phyloP scores from a whole-genome alignment of 2,888 invertebrate species.

The Pachydiplax longipennis region DNA sequence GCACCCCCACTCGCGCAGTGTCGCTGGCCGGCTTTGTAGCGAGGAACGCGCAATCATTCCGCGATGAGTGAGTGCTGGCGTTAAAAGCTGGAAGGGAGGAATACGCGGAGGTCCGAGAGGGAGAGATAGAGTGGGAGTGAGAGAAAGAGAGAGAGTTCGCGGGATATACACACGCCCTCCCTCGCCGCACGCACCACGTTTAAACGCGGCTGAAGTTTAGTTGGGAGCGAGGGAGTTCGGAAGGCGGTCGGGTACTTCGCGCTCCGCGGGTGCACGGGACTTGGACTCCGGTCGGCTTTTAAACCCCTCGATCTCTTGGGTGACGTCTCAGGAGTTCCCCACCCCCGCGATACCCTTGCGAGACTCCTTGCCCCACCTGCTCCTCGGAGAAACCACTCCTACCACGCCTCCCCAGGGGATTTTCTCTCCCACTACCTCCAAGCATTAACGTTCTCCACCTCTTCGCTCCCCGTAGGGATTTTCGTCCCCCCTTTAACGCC shows the following conservation, averaged over 20 bases:
- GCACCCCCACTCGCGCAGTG: conserved; percentile 42
- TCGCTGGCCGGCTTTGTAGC: conserved; percentile 36
- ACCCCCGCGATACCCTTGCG: not conserved
- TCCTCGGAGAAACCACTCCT: not conserved
- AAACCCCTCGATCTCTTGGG: not conserved
- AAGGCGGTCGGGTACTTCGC: conserved; percentile 4
- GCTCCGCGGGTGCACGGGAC: not conserved
- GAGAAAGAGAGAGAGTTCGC: not conserved
- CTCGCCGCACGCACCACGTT: conserved; percentile 5
- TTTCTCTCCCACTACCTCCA: not conserved
- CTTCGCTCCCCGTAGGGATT: not conserved
- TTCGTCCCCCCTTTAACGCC: not conserved
- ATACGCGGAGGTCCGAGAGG: not conserved
- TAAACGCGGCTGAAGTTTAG: not conserved
- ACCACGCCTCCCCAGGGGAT: not conserved
- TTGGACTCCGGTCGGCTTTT: not conserved
- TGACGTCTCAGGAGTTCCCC: not conserved
- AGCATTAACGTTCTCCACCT: not conserved
- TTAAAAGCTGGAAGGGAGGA: conserved; percentile 21
- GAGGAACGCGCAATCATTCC: conserved; percentile 24
- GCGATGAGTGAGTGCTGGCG: conserved; percentile 25
- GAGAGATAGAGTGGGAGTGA: not conserved
- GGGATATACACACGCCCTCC: not conserved
- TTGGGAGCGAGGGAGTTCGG: conserved; percentile 14
- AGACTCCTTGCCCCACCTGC: not conserved